Base-by-base conservation (phyloP, 2,888 invertebrate genomes). In the Thymelicus acteon region DNA sequence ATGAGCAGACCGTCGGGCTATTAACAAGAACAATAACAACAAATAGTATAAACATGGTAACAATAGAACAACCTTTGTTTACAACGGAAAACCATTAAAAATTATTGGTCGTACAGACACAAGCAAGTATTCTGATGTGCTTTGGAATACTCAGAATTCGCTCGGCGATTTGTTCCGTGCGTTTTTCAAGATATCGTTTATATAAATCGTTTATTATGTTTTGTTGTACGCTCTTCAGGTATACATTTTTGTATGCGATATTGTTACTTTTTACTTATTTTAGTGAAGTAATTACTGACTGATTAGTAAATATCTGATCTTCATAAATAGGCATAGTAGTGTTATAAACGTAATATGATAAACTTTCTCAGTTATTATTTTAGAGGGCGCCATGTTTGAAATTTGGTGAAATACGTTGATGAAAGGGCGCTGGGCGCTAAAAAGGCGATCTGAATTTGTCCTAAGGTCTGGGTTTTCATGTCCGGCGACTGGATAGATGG, bases 1-100 rank as follows among this genome's bases (percentile, higher is more conserved):
- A 65, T 65, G 54, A 80, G 84, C 87, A 85, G 85, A 86, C 85
- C 83, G 84, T 74, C 80, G 77, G 77, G 80, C 85, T 82, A 88
- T 91, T 89, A 89, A 85, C 82, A 80, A 82, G 76, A 79, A 83
- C 80, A 88, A 88, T 91, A 87, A 89, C 88, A 81, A 77, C 79
- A 81, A 81, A 91, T 87, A 91, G 90, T 85, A 81, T 80, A 77
- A 75, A 87, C 83, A 86, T 75, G 72, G 74, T 60, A 67, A 84
- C 84, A 85, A 85, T 81, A 75, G 79, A 75, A 75, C 78, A 71
- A 69, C 77, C 81, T 82, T 92, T 92, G 91, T 92, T 90, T 88
- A 83, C 80, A 74, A 81, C 80, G 81, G 82, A 85, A 86, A 88
- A 91, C 91, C 92, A 92, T 92, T 92, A 87, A 89, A 90, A 86